phyloP scores from a whole-genome alignment of 2,797 vertebrate species.

The Ciconia nigra region DNA sequence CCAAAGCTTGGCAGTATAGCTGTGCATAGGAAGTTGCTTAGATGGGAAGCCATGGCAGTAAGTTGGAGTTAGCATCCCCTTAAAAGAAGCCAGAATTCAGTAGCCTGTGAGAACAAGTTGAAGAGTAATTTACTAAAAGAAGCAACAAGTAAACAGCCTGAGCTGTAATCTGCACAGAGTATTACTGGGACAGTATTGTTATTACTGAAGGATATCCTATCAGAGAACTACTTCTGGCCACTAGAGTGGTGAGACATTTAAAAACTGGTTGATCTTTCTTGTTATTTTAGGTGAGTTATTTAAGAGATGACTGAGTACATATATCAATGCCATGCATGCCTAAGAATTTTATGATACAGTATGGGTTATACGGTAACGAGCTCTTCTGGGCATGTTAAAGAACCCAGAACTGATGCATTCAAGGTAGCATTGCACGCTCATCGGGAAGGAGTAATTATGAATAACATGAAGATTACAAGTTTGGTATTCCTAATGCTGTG shows the following conservation, averaged over 20 bases:
- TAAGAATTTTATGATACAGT: not conserved
- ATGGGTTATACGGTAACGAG: not conserved
- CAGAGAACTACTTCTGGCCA: not conserved
- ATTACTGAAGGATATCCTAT: not conserved
- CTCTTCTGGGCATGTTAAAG: not conserved
- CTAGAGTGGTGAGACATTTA: not conserved
- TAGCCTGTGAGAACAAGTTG: not conserved
- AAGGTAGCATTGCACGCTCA: not conserved
- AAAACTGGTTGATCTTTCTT: not conserved
- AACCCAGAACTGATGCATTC: not conserved
- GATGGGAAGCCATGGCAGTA: not conserved
- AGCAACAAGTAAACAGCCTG: not conserved
- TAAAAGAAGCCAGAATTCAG: not conserved
- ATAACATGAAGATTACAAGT: not conserved
- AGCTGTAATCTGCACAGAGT: not conserved
- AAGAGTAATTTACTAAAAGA: not conserved
- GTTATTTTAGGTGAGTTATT: not conserved
- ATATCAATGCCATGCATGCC: not conserved
- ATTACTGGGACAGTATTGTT: not conserved
- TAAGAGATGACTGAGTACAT: not conserved
- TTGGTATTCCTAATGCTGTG: not conserved
- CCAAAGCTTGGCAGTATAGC: not conserved
- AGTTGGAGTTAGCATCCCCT: not conserved
- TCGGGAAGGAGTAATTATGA: not conserved
- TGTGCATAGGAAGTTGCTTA: not conserved